These are phyloP conservation scores for Percopsis omiscomaycus DNA, from an alignment of 2,797 vertebrate species.

Conservation along the genomic window DNA sequence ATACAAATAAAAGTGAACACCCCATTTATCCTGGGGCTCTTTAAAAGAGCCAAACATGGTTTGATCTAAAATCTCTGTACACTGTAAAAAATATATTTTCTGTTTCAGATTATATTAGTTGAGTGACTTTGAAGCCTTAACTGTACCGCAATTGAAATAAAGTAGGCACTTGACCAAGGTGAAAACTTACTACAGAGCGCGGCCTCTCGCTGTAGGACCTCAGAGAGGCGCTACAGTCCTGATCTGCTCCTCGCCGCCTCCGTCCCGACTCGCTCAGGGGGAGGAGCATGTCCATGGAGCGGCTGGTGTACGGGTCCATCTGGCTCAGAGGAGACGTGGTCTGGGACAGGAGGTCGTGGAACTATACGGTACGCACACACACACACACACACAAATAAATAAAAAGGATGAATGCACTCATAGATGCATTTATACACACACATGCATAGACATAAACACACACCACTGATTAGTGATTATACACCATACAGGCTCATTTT, in stretches of 20 bases:
- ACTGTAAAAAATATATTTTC: no score
- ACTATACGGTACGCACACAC: constrained; percentile 72
- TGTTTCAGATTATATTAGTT: no score
- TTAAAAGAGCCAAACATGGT: no score
- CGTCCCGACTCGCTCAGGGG: constrained; percentile 79
- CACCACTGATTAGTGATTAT: constrained; percentile 44
- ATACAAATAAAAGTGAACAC: no score
- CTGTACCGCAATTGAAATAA: no score
- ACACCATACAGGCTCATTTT: constrained; percentile 30
- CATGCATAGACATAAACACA: constrained; percentile 17
- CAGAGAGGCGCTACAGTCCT: constrained; percentile 77
- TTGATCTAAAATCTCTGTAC: no score
- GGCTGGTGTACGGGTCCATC: constrained; percentile 86
- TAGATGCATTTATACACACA: background rate
- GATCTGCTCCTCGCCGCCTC: constrained; percentile 80
- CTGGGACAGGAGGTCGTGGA: constrained; percentile 91
- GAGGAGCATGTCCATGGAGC: constrained; percentile 88
- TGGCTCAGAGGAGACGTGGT: constrained; percentile 86
- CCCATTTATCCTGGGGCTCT: no score
- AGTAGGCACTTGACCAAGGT: no score
- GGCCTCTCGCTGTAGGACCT: constrained; percentile 82
- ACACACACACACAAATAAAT: constrained; percentile 1
- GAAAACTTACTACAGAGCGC: constrained; percentile 81
- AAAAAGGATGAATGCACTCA: background rate
- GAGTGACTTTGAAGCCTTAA: no score